phyloP scores from a whole-genome alignment of 2,797 vertebrate species.

The Ispidina picta region DNA sequence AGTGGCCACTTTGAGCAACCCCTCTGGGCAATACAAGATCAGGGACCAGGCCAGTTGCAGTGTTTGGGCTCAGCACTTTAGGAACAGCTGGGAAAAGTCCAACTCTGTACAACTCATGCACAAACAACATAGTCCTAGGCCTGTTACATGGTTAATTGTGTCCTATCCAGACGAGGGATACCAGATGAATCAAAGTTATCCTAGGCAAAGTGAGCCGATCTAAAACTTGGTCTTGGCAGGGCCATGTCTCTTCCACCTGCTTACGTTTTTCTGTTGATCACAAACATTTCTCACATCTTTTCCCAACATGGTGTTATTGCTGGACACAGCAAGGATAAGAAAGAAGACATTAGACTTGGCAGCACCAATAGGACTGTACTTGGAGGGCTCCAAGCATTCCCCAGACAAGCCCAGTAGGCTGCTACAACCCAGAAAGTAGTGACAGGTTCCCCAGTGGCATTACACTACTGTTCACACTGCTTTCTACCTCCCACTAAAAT shows the following conservation, averaged over 20 bases:
- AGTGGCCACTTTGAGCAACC: neutral
- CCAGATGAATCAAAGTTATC: slow-evolving; percentile 31
- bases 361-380: neutral
- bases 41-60: neutral
- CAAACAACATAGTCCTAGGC: neutral
- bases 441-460: neutral
- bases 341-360: slow-evolving; percentile 1
- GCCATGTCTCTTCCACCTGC: slow-evolving; percentile 46
- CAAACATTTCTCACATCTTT: neutral
- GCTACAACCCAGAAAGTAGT: neutral
- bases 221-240: slow-evolving; percentile 46
- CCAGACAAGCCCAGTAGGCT: neutral
- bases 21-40: neutral
- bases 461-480: neutral
- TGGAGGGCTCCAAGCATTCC: neutral
- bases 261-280: slow-evolving; percentile 26
- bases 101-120: neutral
- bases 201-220: slow-evolving; percentile 50
- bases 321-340: slow-evolving; percentile 45
- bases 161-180: slow-evolving; percentile 30
- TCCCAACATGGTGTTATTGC: slow-evolving; percentile 70
- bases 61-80: slow-evolving; percentile 5
- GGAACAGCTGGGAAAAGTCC: slow-evolving; percentile 13
- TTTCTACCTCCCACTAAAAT: neutral
- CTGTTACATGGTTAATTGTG: slow-evolving; percentile 11